Base-by-base conservation (phyloP, 2,797 vertebrate species). In the Syngnathus acus region DNA sequence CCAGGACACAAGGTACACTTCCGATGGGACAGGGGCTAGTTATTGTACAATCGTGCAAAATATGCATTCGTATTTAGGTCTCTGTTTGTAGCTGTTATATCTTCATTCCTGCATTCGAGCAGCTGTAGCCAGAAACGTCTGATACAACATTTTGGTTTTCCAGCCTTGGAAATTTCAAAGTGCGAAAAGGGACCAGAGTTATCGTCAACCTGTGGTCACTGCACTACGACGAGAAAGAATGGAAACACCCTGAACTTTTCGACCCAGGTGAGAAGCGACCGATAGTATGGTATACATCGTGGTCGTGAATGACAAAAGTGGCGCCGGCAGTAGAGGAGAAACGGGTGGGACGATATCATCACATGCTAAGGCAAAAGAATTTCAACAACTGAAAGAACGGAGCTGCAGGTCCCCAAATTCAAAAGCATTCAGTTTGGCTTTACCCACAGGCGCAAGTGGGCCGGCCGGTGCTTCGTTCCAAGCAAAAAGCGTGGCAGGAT, bases 141-240 rank as follows among this genome's bases (percentile, higher is more conserved):
- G 32, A 32, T 32, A 4, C 32, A 4, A 32, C 32, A 4, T 4
- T 32, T 32, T 32, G 32, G 0, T 32, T 42, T 42, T 71, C 69
- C 21, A 99, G 97, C 80, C 90, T 99, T 0, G 95, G 95, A 2
- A 88, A 93, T 45, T 98, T 93, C 68, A 77, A 76, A 21, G 91
- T 99, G 66, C 90, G 87, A 66, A 96, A 95, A 86, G 95, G 92
- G 2, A 84, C 93, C 39, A 81, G 91, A 7, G 90, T 99, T 47
- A 47, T 98, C 68, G 70, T 99, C 87, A 99, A 99, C 73, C 77
- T 98, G 74, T 99, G 97, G 97, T 93, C 96, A 0, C 79, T 99
- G 66, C 97, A 99, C 75, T 95, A 98, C 0, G 93, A 92, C 0
- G 90, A 94, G 68, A 84, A 92, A 62, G 94, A 97, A 65, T 99